These are phyloP conservation scores for Drosophila anomalipes DNA, from an alignment of 2,888 invertebrate species.

Conservation along the genomic window DNA sequence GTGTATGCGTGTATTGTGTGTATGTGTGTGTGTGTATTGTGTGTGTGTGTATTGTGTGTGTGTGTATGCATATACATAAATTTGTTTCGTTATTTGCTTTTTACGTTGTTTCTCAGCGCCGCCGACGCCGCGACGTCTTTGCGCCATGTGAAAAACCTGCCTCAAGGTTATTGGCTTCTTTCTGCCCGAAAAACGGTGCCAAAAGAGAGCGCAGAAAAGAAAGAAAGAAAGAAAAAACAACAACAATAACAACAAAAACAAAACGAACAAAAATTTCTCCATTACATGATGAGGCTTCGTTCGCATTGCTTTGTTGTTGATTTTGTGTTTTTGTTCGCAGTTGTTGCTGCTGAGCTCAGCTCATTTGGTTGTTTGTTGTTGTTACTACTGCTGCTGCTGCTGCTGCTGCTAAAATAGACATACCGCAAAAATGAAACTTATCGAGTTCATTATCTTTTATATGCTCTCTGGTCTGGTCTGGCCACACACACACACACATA, in stretches of 20 bases:
- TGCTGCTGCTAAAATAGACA: constrained; percentile 35
- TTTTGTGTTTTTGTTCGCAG: constrained; percentile 16
- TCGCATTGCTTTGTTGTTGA: constrained; percentile 36
- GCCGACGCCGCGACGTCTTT: constrained; percentile 16
- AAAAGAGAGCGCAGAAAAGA: constrained; percentile 44
- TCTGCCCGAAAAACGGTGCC: constrained; percentile 49
- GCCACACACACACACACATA: constrained; percentile 9
- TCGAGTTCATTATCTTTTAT: constrained; percentile 71
- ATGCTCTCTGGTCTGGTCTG: constrained; percentile 1
- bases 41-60: constrained; percentile 11
- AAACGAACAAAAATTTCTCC: constrained; percentile 68
- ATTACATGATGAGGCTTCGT: constrained; percentile 65
- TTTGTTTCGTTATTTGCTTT: constrained; percentile 32
- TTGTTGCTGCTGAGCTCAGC: constrained; percentile 52
- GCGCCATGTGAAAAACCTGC: constrained; percentile 75
- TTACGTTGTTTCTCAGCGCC: constrained; percentile 20
- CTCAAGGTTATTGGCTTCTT: constrained; percentile 79
- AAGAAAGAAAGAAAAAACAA: constrained; percentile 17
- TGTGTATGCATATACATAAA: not conserved
- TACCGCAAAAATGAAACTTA: constrained; percentile 59
- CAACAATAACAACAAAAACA: constrained; percentile 22
- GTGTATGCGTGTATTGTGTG: constrained; percentile 24
- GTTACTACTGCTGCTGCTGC: constrained; percentile 11
- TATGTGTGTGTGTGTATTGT: constrained; percentile 25
- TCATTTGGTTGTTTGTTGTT: constrained; percentile 49